Conservation (phyloP, 2,113 vertebrate species). For the Tyrannus savana region DNA sequence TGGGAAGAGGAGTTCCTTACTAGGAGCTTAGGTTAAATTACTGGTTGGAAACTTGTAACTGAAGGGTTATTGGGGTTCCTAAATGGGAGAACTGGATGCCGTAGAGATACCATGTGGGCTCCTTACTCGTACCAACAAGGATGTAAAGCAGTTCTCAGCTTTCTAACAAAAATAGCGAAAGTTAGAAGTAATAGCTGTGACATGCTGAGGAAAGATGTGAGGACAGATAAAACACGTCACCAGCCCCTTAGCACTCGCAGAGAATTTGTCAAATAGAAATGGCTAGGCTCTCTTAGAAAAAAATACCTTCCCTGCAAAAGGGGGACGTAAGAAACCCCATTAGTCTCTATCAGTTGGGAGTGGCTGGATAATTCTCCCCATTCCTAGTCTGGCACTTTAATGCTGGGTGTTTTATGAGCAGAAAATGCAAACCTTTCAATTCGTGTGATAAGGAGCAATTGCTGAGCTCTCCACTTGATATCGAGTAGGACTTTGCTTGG, state of each 20-base stretch:
- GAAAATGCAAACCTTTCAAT: not conserved
- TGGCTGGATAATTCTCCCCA: not conserved
- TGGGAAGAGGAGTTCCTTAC: not conserved
- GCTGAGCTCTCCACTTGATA: not conserved
- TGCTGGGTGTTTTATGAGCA: not conserved
- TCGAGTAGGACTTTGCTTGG: not conserved
- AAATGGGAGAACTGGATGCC: not conserved
- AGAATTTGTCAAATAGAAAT: not conserved
- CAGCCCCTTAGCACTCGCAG: not conserved
- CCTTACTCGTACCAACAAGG: not conserved
- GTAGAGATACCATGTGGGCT: not conserved
- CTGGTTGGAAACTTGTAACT: not conserved
- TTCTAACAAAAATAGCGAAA: not conserved
- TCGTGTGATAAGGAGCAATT: not conserved
- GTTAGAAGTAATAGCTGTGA: not conserved
- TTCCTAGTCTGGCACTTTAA: not conserved
- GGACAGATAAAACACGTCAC: not conserved
- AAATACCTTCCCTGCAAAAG: not conserved
- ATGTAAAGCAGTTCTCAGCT: not conserved
- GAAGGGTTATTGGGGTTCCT: not conserved
- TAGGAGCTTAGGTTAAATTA: not conserved
- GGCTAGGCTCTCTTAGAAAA: not conserved
- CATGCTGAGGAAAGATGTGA: not conserved
- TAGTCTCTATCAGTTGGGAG: not conserved
- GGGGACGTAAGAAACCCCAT: not conserved